Evolutionary conservation across 2,888 invertebrate genomes (phyloP), one percentile per base, ranked within the genome.

Genomic region (Balanococcus diminutus): DNA sequence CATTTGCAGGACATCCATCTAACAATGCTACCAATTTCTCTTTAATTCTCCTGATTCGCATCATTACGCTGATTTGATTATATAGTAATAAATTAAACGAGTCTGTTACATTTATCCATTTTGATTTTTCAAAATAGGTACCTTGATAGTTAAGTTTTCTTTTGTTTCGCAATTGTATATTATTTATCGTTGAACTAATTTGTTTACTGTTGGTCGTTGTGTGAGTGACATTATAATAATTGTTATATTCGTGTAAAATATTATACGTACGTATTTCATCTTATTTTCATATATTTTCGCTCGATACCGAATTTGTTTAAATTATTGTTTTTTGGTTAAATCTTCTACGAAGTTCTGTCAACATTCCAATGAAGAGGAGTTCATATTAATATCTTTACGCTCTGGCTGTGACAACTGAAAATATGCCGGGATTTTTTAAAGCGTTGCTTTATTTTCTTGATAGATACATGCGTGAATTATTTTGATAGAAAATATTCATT

Each of bases 231-330:
- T 72, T 79, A 36, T n/a, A 79, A 79, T 19, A 31, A 6, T 28
- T 79, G 75, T 79, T 79, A 8, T 79, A 79, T 79, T 36, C 36
- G 16, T 79, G 75, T 79, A 79, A 79, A 36, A 36, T 79, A 67
- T 9, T 67, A 79, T 19, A 79, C 36, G n/a, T n/a, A n/a, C n/a
- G n/a, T n/a, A n/a, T n/a, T n/a, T n/a, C n/a, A 79, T 79, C 36
- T 79, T 36, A n/a, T 79, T 79, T 36, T 36, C 75, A 19, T 79
- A 79, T 79, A 79, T 72, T n/a, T n/a, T 72, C 31, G 72, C 72
- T 16, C 28, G 4, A 32, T 72, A 72, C 16, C 16, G 28, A 72
- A 19, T n/a, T 3, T 72, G 31, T 72, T 31, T 31, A 16, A 72
- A 72, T 25, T 67, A 46, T 56, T 32, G 4, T 51, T 51, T 72